Conservation (phyloP, 2,797 vertebrate species). For the Poecilia wingei region DNA sequence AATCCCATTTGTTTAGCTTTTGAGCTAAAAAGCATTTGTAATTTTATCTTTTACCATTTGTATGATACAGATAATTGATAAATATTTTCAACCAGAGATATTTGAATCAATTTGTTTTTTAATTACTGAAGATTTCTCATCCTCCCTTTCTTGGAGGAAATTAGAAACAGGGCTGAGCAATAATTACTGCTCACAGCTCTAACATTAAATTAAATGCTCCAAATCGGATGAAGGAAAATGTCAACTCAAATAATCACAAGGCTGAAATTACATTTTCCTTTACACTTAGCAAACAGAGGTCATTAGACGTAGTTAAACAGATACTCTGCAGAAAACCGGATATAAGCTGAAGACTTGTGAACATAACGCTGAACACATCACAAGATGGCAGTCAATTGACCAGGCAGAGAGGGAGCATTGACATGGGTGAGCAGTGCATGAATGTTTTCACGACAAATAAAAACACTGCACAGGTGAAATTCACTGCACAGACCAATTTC, state of each 20-base stretch:
- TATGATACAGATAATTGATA: background rate
- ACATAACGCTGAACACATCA: conserved; percentile 3
- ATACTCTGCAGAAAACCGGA: conserved; percentile 8
- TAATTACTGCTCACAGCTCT: background rate
- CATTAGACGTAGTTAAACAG: conserved; percentile 7
- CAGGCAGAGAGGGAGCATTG: conserved; percentile 30
- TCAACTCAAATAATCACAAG: background rate
- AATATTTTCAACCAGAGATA: background rate
- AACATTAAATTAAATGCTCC: background rate
- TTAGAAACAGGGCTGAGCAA: background rate
- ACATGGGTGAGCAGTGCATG: conserved; percentile 66
- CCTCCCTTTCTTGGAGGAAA: background rate
- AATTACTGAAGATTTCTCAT: background rate
- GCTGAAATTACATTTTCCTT: background rate
- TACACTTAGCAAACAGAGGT: conserved; percentile 23
- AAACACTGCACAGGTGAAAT: conserved; percentile 57
- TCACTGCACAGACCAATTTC: conserved; percentile 72
- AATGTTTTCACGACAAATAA: conserved; percentile 77
- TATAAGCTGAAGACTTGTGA: conserved; percentile 8
- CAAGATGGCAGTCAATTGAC: conserved; percentile 26
- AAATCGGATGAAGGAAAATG: background rate
- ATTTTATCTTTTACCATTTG: background rate
- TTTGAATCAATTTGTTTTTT: background rate
- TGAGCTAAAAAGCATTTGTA: background rate
- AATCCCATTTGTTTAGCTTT: background rate